phyloP scores from a whole-genome alignment of 2,113 vertebrate species.

The Glareola pratincola region DNA sequence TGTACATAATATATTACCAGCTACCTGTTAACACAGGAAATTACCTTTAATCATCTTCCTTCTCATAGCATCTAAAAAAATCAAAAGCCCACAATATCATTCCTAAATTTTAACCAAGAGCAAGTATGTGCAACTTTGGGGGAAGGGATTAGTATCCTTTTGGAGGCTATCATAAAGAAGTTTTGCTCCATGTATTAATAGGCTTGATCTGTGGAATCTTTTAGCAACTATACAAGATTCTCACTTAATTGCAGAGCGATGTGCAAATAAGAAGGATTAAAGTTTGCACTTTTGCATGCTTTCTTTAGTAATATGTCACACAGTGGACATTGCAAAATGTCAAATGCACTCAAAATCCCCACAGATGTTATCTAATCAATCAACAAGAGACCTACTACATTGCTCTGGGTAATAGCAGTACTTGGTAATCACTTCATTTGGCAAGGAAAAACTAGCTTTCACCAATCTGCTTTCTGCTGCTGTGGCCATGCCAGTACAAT shows the following conservation, averaged over 20 bases:
- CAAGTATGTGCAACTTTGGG: fast-evolving
- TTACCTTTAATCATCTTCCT: not conserved
- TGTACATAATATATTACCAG: not conserved
- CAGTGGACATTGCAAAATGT: not conserved
- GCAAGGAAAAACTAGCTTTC: not conserved
- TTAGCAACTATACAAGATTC: not conserved
- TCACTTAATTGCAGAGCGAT: not conserved
- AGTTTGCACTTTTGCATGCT: not conserved
- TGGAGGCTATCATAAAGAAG: fast-evolving
- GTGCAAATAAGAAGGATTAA: not conserved
- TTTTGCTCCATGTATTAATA: not conserved
- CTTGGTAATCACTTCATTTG: fast-evolving
- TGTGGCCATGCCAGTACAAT: not conserved
- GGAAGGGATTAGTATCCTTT: not conserved
- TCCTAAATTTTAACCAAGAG: not conserved
- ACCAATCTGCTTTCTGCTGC: not conserved
- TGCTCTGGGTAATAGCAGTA: not conserved
- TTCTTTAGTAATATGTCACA: not conserved
- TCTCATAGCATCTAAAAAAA: too few relatives aligned
- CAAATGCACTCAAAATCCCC: not conserved
- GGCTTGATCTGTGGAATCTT: not conserved
- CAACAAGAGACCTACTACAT: not conserved
- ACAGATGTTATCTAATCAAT: not conserved
- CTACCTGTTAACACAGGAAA: not conserved
- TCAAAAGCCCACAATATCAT: fast-evolving